Conservation (phyloP, 2,797 vertebrate species). For the Melanotaenia parkinsoni region DNA sequence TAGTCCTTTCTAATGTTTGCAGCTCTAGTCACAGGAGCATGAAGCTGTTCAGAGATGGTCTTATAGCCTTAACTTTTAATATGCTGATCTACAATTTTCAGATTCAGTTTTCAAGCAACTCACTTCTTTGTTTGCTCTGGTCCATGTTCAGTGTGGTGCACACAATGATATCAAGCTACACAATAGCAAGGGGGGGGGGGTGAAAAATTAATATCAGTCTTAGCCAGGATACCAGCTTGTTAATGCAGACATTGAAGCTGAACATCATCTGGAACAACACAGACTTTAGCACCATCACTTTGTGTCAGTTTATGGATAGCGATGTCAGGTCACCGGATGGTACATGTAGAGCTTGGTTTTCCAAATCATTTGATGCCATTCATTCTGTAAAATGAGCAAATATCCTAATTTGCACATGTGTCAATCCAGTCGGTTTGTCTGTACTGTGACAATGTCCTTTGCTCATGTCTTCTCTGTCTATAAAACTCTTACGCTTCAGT, state of each 20-base stretch:
- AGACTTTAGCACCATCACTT: constrained; percentile 42
- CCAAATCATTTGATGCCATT: constrained; percentile 44
- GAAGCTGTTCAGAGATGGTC: neutral
- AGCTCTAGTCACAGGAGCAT: neutral
- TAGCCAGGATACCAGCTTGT: constrained; percentile 73
- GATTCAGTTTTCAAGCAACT: neutral
- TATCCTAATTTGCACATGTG: constrained; percentile 26
- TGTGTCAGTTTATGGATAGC: constrained; percentile 52
- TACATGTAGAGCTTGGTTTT: constrained; percentile 45
- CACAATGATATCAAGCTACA: neutral
- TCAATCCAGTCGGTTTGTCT: constrained; percentile 37
- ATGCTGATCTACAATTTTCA: neutral
- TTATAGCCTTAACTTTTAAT: neutral
- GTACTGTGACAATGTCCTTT: constrained; percentile 40
- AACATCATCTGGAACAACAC: constrained; percentile 60
- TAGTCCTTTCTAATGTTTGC: neutral
- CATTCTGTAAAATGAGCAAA: constrained; percentile 32
- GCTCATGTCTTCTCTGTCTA: constrained; percentile 45
- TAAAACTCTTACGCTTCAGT: constrained; percentile 45
- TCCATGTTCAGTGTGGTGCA: neutral
- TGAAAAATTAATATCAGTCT: constrained; percentile 67
- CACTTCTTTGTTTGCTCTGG: neutral
- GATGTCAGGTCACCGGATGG: constrained; percentile 41
- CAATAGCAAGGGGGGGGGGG: constrained; percentile 38
- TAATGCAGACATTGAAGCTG: constrained; percentile 68